Evolutionary conservation across 2,888 invertebrate genomes (phyloP).

Genomic region (Dynastes tityus): DNA sequence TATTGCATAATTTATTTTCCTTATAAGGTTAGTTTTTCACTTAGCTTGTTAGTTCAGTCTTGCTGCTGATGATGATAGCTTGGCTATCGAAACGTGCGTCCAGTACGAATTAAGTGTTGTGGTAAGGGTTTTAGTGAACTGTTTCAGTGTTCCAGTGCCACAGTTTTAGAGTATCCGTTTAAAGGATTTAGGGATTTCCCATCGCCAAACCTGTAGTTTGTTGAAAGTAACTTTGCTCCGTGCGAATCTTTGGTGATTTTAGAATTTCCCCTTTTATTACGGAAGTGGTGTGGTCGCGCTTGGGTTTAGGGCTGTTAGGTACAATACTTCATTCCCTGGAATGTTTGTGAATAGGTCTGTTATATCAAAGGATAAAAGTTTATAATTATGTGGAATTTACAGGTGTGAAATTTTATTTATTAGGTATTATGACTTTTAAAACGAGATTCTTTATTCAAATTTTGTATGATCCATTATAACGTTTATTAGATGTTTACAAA

Average conservation of each 20-base stretch:
- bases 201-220: too few species aligned
- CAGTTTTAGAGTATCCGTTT: too few species aligned
- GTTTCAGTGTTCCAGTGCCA: too few species aligned
- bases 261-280: neutral
- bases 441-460: neutral
- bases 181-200: neutral
- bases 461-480: neutral
- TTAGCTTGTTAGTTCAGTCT: too few species aligned
- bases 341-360: neutral
- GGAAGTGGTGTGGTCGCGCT: neutral
- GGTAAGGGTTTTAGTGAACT: too few species aligned
- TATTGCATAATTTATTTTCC: too few species aligned
- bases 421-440: neutral
- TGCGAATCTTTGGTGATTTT: neutral
- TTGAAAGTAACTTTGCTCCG: too few species aligned
- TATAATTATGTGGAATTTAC: neutral
- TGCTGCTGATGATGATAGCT: too few species aligned
- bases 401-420: neutral
- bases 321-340: neutral
- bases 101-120: too few species aligned
- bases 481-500: neutral
- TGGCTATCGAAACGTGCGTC: too few species aligned
- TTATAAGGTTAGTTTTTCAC: too few species aligned
- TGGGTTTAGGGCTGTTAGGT: neutral
- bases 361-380: slow-evolving; percentile 10